phyloP scores from a whole-genome alignment of 1,140 invertebrate genomes.

The Drosophila ananassae region DNA sequence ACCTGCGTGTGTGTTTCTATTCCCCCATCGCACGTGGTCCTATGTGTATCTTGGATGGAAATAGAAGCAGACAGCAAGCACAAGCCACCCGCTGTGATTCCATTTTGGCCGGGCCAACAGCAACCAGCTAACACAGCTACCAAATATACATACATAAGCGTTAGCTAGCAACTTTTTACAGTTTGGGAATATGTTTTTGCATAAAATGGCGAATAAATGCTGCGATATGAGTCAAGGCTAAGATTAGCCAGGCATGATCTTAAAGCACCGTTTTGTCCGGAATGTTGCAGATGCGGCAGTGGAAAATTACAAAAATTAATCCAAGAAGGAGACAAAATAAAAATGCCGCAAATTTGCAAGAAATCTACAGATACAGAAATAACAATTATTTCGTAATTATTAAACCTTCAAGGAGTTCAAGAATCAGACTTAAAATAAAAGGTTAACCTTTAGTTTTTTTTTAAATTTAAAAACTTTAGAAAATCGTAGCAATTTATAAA shows the following conservation, averaged over 20 bases:
- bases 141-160: neutral
- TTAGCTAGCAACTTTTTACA: conserved; percentile 37
- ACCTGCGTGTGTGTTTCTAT: conserved; percentile 12
- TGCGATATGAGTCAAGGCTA: conserved; percentile 54
- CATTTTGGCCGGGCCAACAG: conserved; percentile 51
- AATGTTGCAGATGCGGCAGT: conserved; percentile 17
- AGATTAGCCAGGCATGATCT: conserved; percentile 64
- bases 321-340: conserved; percentile 21
- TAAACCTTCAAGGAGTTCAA: neutral
- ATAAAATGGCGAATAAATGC: conserved; percentile 68
- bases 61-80: conserved; percentile 61
- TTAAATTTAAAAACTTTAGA: too few relatives aligned
- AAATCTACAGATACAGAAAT: conserved; percentile 1
- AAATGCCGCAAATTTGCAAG: conserved; percentile 52
- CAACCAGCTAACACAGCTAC: conserved; percentile 26
- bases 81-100: conserved; percentile 68
- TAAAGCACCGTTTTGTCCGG: conserved; percentile 57
- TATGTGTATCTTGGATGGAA: conserved; percentile 37
- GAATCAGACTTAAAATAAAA: too few relatives aligned
- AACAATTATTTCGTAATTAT: neutral
- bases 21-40: neutral
- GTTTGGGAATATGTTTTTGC: conserved; percentile 76
- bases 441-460: too few relatives aligned
- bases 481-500: too few relatives aligned
- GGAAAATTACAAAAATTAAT: conserved; percentile 57